These are phyloP conservation scores for Rhinolophus sinicus DNA, from an alignment of 2,113 vertebrate species.

Conservation along the genomic window DNA sequence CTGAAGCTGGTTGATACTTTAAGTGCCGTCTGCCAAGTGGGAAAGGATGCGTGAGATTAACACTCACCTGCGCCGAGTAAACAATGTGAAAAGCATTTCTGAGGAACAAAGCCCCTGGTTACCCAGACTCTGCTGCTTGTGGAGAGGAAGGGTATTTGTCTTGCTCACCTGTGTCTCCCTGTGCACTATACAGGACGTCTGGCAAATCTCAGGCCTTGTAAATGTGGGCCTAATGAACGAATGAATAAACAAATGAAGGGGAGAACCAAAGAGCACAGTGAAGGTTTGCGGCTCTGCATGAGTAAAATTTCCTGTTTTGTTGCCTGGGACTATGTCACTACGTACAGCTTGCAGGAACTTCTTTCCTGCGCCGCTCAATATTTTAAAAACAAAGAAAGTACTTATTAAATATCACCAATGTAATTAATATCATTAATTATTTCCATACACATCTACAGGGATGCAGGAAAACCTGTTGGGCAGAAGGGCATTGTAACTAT, in stretches of 20 bases:
- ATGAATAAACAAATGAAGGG: not conserved
- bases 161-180: not conserved
- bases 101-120: not conserved
- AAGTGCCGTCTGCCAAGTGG: not conserved
- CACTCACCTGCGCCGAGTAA: not conserved
- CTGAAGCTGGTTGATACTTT: not conserved
- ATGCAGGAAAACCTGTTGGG: not conserved
- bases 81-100: not conserved
- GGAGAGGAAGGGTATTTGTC: not conserved
- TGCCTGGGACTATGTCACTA: not conserved
- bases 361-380: not conserved
- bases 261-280: not conserved
- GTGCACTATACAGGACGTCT: not conserved
- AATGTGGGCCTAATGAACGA: not conserved
- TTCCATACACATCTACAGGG: not conserved
- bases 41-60: not conserved
- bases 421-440: slow-evolving; percentile 12
- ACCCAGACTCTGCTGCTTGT: not conserved
- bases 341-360: not conserved
- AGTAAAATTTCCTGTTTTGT: not conserved
- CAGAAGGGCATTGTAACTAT: not conserved
- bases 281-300: not conserved
- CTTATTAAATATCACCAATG: not conserved
- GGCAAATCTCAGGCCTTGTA: not conserved
- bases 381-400: not conserved